phyloP scores from a whole-genome alignment of 2,113 vertebrate genomes.

The Ophthalmolycus amberensis region DNA sequence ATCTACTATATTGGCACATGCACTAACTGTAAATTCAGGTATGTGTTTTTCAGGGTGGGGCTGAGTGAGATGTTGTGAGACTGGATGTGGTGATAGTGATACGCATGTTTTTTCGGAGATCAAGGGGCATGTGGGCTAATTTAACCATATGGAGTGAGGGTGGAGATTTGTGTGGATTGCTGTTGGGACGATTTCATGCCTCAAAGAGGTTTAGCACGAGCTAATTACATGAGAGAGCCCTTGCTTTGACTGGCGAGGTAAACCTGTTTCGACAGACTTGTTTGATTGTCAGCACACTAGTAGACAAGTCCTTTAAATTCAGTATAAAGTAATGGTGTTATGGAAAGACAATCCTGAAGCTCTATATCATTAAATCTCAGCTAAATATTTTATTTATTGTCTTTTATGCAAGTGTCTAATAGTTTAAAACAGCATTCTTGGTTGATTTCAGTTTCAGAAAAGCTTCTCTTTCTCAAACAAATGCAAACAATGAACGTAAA shows the following conservation, averaged over 20 bases:
- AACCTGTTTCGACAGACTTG: conserved; percentile 46
- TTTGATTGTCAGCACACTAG: conserved; percentile 5
- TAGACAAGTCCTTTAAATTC: not conserved
- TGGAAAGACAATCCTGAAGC: not conserved
- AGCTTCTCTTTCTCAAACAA: not conserved
- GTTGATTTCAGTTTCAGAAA: not conserved
- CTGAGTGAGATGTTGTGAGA: not conserved
- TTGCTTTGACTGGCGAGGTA: conserved; percentile 40
- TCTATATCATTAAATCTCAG: not conserved
- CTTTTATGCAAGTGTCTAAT: not conserved
- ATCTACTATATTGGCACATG: not conserved
- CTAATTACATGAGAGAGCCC: conserved; percentile 76
- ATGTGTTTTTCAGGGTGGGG: conserved; percentile 14
- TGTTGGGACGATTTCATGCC: conserved; percentile 60
- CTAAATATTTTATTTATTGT: not conserved
- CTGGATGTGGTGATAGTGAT: conserved; percentile 19
- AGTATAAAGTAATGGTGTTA: not conserved
- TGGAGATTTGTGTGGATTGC: conserved; percentile 74
- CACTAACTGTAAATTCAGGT: not conserved
- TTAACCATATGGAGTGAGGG: conserved; percentile 17
- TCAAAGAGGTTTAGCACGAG: conserved; percentile 75
- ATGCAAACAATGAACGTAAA: conserved; percentile 1
- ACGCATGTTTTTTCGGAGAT: conserved; percentile 39
- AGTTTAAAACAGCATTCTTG: not conserved
- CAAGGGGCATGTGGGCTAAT: conserved; percentile 62